These are phyloP conservation scores for Solea solea DNA, from an alignment of 2,113 vertebrate genomes.

Conservation along the genomic window DNA sequence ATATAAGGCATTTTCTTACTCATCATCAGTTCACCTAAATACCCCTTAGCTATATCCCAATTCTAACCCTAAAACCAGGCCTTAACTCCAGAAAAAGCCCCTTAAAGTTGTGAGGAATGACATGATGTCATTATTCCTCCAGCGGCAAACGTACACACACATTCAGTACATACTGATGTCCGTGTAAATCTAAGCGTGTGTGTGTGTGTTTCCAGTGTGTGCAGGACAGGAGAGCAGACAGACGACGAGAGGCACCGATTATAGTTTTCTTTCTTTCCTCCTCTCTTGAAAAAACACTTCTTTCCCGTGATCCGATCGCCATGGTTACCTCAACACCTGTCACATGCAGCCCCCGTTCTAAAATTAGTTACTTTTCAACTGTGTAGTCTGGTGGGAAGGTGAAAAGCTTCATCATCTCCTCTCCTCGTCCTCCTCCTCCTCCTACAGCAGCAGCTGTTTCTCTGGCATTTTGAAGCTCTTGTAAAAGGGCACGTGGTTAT, in stretches of 20 bases:
- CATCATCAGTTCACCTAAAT: no score
- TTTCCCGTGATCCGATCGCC: slow-evolving; percentile 15
- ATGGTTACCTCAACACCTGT: slow-evolving; percentile 43
- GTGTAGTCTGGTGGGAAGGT: background rate
- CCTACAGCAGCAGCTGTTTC: background rate
- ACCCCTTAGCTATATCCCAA: no score
- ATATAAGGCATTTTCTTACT: no score
- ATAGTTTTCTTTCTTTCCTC: background rate
- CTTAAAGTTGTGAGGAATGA: no score
- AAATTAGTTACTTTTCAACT: slow-evolving; percentile 9
- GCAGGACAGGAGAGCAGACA: background rate
- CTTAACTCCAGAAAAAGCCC: no score
- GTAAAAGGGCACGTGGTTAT: background rate
- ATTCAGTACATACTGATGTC: no score
- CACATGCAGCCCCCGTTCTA: slow-evolving; percentile 12
- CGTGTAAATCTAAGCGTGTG: slow-evolving; percentile 11
- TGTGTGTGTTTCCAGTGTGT: background rate
- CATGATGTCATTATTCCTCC: no score
- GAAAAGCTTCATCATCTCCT: background rate
- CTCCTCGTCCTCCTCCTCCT: background rate
- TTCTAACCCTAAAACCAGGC: no score
- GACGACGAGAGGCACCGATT: background rate
- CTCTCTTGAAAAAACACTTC: slow-evolving; percentile 29
- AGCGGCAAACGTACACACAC: no score
- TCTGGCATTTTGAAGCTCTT: background rate